Conservation (phyloP, 2,797 vertebrate genomes). For the Melanotaenia parkinsoni region DNA sequence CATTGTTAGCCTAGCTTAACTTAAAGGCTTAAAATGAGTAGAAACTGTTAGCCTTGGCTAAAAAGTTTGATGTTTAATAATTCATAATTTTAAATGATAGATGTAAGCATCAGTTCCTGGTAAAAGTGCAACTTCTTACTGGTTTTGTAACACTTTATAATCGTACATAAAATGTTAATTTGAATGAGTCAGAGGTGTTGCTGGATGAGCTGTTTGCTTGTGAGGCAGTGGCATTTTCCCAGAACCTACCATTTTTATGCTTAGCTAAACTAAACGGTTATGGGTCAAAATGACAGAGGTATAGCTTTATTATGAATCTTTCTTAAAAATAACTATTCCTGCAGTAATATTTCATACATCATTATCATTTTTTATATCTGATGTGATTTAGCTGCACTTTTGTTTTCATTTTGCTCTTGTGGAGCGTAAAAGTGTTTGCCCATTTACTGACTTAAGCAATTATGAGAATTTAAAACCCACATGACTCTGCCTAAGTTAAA, state of each 20-base stretch:
- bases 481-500: slow-evolving; percentile 1
- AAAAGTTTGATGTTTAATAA: neutral
- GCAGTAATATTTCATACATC: neutral
- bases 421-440: neutral
- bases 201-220: neutral
- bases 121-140: neutral
- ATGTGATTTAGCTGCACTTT: neutral
- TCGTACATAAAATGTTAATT: neutral
- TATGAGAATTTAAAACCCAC: neutral
- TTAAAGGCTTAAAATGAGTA: neutral
- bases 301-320: neutral
- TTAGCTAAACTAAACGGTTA: neutral
- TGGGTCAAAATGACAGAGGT: neutral
- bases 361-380: neutral
- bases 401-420: neutral
- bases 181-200: neutral
- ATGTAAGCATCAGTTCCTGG: neutral
- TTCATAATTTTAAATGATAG: neutral
- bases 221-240: neutral
- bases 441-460: neutral
- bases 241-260: neutral
- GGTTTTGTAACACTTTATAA: neutral
- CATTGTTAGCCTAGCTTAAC: neutral
- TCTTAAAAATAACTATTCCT: neutral
- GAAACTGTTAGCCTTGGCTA: neutral